Evolutionary conservation across 2,797 vertebrate genomes (phyloP), one percentile per base, ranked within the genome.

Genomic region (Poecilia wingei): DNA sequence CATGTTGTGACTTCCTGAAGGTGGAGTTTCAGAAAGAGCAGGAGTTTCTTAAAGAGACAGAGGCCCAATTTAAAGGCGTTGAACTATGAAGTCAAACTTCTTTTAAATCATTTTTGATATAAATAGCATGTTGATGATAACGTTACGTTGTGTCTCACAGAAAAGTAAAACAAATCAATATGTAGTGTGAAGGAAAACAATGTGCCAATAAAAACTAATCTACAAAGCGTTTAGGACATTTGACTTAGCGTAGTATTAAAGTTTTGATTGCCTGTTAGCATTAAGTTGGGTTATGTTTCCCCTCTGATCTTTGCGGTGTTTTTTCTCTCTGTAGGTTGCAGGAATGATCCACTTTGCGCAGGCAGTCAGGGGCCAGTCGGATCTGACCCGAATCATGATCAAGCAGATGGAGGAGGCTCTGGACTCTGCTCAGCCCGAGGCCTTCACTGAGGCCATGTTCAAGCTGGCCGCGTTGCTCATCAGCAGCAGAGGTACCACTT

Each of bases 401-500:
- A 96, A 94, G 85, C 97, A 97, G 79, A 96, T 98, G 93, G 78
- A 3, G 88, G 91, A 74, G 91, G 95, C 28, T n/a, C 33, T 74
- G 33, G 72, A 74, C 49, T 55, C 72, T 16, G 33, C 72, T 55
- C 72, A 55, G 49, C 89, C 97, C 1, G 97, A 98, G 61, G 94
- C 92, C 31, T 99, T 98, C 88, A 98, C 97, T 0, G 97, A 98
- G 93, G 94, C 96, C 89, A 98, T 99, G 97, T 99, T 99, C 95
- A 99, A 98, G 88, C 94, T 99, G 94, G 96, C 98, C 0, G 98
- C 98, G 1, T 93, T 99, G 91, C 96, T 99, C 16, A 99, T 99
- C 89, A 98, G 95, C 77, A 97, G 95, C 91, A 97, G 96, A 96
- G 98, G 98, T 31, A 33, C 3, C 9, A 31, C n/a, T 31, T 45